A percentile compares a stretch with the other conserved stretches of the same genome.
These are phyloP conservation scores for Spilosoma lubricipeda DNA, from an alignment of 2,888 invertebrate species.

Conservation along the genomic window DNA sequence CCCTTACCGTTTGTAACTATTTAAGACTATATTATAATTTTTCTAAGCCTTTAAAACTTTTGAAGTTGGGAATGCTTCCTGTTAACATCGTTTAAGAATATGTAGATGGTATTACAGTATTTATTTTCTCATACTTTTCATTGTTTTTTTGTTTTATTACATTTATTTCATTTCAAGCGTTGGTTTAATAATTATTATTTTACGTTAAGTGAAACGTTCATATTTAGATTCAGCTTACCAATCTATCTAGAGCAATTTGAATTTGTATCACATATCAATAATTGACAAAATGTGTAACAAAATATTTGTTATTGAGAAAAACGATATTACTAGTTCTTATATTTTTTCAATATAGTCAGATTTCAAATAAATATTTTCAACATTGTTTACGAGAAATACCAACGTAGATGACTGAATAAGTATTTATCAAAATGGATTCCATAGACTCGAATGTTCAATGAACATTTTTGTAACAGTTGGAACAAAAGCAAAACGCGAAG, in stretches of 20 bases:
- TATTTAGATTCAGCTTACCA: background rate
- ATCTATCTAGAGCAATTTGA: background rate
- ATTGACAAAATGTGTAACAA: background rate
- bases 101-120: background rate
- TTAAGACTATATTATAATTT: background rate
- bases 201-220: background rate
- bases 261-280: background rate
- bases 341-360: background rate
- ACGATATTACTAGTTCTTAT: background rate
- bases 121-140: background rate
- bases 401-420: background rate
- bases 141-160: background rate
- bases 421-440: background rate
- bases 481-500: background rate
- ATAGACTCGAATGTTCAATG: background rate
- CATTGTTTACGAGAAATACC: background rate
- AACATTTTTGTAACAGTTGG: background rate
- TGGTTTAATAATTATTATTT: background rate
- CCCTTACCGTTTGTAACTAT: background rate
- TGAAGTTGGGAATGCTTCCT: background rate
- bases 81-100: background rate
- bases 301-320: background rate
- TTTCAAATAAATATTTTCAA: background rate
- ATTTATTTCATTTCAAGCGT: too few relatives aligned
- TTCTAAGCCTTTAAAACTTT: background rate